Base-by-base conservation (phyloP, 2,113 vertebrate genomes). In the Xiphophorus maculatus region DNA sequence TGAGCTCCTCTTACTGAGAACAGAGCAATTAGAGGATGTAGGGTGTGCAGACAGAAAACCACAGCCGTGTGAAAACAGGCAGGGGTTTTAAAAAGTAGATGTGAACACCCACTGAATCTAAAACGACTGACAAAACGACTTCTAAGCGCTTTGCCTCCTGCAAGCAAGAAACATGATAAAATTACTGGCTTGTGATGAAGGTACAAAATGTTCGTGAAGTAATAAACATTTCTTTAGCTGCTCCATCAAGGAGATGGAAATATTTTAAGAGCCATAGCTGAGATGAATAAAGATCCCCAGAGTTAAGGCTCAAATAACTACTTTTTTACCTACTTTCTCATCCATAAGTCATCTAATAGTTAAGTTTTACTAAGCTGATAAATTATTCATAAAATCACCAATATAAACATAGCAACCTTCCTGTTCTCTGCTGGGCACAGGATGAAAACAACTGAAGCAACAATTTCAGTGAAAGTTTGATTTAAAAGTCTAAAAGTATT, bases 1-100 rank as follows among this genome's bases (percentile, higher is more conserved):
- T 73, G 69, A 90, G 82, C 87, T 79, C 79, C 84, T 69, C 28
- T 19, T 29, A 35, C 40, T 62, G 63, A 76, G 30, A 85, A 66
- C 77, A 80, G 51, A 75, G 77, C 85, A 89, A 78, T 88, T 83
- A 81, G 82, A 64, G 58, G 33, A 73, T 86, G 80, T 35, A 61
- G 69, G 73, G 35, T 51, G 64, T 40, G 60, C 22, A 54, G 72
- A 74, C 32, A 72, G 66, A 76, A 86, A 84, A 82, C 64, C 81
- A 81, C 33, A 73, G 70, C 83, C 51, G 69, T 75, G 13, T 40
- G 44, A 9, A 69, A 48, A 48, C 44, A 48, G 25, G 51, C 17
- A 25, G 48, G 48, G 19, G 25, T 54, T 54, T 22, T 2, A 54
- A 8, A 54, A 54, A 54, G 48, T 58, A n/a, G 51, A 58, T n/a